A percentile compares a stretch with the other conserved stretches of the same genome.
phyloP scores from a whole-genome alignment of 2,113 vertebrate species.

The Peromyscus maniculatus region DNA sequence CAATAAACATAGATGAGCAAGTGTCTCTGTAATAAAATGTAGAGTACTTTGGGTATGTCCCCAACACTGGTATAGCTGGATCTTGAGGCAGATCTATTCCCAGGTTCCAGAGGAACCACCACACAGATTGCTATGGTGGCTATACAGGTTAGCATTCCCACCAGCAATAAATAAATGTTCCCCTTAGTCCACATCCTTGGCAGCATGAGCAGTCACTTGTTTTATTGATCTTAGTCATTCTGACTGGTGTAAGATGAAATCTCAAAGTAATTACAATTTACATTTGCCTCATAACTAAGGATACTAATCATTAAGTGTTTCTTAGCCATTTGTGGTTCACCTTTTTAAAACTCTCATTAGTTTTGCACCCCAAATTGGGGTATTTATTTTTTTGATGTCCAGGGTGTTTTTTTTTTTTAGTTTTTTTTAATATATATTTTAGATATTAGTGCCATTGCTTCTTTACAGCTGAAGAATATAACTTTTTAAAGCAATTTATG shows the following conservation, averaged over 20 bases:
- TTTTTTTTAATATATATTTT: not conserved
- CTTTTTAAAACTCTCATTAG: not conserved
- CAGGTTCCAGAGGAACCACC: not conserved
- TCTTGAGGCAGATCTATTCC: not conserved
- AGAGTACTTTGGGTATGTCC: not conserved
- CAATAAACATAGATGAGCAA: not conserved
- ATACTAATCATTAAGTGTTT: not conserved
- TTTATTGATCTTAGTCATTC: not conserved
- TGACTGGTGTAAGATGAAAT: not conserved
- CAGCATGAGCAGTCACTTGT: not conserved
- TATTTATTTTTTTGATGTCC: not conserved
- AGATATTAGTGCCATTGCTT: not conserved
- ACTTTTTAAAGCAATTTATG: not conserved
- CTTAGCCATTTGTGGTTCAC: not conserved
- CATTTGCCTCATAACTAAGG: not conserved
- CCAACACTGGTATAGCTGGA: not conserved
- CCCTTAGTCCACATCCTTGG: not conserved
- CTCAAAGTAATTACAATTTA: not conserved
- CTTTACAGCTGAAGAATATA: not conserved
- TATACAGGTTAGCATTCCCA: not conserved
- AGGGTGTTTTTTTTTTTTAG: not conserved
- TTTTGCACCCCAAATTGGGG: not conserved
- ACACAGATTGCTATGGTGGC: not conserved
- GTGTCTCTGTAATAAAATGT: not conserved
- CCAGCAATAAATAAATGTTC: not conserved